Base-by-base conservation (phyloP, 2,113 vertebrate species). In the Oriolus oriolus region DNA sequence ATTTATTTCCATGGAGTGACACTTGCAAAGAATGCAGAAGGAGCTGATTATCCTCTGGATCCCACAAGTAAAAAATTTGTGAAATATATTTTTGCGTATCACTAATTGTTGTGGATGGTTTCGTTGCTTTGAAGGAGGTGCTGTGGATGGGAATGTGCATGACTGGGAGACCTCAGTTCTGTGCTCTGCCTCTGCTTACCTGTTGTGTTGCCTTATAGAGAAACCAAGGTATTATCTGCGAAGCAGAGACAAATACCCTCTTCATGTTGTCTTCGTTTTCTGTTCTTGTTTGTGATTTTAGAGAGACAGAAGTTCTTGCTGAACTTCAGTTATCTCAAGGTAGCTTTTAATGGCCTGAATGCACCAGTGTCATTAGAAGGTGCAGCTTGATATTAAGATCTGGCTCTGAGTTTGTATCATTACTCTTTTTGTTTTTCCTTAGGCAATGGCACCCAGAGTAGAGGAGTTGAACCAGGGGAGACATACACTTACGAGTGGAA, bases 1-100 rank as follows among this genome's bases (percentile, higher is more conserved):
- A 99, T 99, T 96, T 99, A 99, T 79, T 99, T 99, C 52, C 99
- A 99, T 60, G 99, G 99, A 71, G 98, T 99, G 94, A 99, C 98
- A 10, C 98, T 99, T 87, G 97, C 98, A 86, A 99, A 99, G 93
- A 94, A 92, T n/a, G 97, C 98, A 64, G 99, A 99, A 86, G 98
- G 98, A 78, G 97, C 93, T 60, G 98, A 97, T 96, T 99, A 99
- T 96, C 98, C 98, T 53, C 96, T 90, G 66, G 98, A 98, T 97
- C 93, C 97, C 97, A 96, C 82, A 97, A 87, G 98, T 98, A 84
- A 91, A 97, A 83, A 39, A 35, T 74, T 16, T 61, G 42, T 87
- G 57, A 79, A 76, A 64, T 60, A 14, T 11, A 19, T 80, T 89
- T 89, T 92, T 87, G 7, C 10, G 1, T 61, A 18, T 52, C 20